A percentile compares a stretch with the other conserved stretches of the same genome.
Evolutionary conservation across 2,113 vertebrate species (phyloP).

Genomic region (Chloebia gouldiae): DNA sequence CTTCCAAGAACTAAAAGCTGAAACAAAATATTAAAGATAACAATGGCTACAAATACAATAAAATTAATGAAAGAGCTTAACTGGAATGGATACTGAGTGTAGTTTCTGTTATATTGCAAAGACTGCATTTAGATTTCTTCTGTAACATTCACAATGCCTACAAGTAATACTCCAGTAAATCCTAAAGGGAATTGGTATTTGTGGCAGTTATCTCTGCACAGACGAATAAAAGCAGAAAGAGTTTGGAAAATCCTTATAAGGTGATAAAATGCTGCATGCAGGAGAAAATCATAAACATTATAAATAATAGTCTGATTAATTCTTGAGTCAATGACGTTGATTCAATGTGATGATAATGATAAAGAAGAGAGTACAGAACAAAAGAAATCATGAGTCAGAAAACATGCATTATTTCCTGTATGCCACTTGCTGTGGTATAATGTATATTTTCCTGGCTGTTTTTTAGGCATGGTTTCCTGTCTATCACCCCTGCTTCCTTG

Average conservation of each 20-base stretch:
- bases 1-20: background rate
- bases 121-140: background rate
- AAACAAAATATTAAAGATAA: background rate
- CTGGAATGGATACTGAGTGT: background rate
- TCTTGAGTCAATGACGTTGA: background rate
- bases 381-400: background rate
- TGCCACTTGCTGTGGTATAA: background rate
- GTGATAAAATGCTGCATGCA: background rate
- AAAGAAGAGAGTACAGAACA: background rate
- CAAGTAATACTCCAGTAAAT: conserved; percentile 7
- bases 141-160: background rate
- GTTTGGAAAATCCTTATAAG: background rate
- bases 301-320: background rate
- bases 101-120: background rate
- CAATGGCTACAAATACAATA: background rate
- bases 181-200: background rate
- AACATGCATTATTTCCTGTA: background rate
- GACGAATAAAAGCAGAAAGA: background rate
- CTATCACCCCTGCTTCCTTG: background rate
- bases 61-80: background rate
- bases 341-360: background rate
- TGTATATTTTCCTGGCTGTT: background rate
- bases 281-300: background rate
- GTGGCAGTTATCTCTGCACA: background rate
- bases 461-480: background rate